Evolutionary conservation across 2,113 vertebrate species (phyloP).

Genomic region (Hippocampus barbouri): DNA sequence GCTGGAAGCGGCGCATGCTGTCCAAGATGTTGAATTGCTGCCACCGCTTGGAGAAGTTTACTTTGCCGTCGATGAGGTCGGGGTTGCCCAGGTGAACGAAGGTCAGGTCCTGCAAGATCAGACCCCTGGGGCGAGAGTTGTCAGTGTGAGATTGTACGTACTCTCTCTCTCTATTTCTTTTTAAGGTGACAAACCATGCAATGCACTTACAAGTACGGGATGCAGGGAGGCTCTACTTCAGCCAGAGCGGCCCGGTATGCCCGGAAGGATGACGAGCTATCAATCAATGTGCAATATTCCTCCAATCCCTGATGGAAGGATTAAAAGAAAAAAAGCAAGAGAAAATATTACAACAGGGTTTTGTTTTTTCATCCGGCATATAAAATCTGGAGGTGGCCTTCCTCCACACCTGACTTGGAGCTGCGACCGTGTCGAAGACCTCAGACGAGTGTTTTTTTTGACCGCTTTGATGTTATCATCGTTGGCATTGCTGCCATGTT

Average conservation of each 20-base stretch:
- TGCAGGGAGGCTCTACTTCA: constrained; percentile 94
- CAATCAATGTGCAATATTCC: constrained; percentile 96
- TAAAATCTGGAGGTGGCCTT: too few relatives aligned
- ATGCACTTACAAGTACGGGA: constrained; percentile 90
- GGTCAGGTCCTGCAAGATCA: constrained; percentile 96
- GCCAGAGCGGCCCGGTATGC: constrained; percentile 93
- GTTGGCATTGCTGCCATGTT: too few relatives aligned
- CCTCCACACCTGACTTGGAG: too few relatives aligned
- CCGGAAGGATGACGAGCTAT: constrained; percentile 97
- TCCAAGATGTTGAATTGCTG: constrained; percentile 99
- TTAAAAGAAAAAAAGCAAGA: not conserved
- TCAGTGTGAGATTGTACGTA: too few relatives aligned
- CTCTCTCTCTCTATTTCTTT: too few relatives aligned
- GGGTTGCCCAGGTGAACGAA: constrained; percentile 98
- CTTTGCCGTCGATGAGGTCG: constrained; percentile 91
- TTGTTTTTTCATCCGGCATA: not conserved
- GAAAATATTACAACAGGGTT: not conserved
- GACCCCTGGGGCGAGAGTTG: constrained; percentile 73
- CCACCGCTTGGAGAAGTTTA: constrained; percentile 99
- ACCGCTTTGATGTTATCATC: too few relatives aligned
- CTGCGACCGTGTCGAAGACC: too few relatives aligned
- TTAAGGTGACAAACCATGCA: not conserved
- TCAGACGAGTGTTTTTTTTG: too few relatives aligned
- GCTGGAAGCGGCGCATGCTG: constrained; percentile 98
- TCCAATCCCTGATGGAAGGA: constrained; percentile 79